Base-by-base conservation (phyloP, 2,797 vertebrate genomes). In the Takifugu ocellatus region DNA sequence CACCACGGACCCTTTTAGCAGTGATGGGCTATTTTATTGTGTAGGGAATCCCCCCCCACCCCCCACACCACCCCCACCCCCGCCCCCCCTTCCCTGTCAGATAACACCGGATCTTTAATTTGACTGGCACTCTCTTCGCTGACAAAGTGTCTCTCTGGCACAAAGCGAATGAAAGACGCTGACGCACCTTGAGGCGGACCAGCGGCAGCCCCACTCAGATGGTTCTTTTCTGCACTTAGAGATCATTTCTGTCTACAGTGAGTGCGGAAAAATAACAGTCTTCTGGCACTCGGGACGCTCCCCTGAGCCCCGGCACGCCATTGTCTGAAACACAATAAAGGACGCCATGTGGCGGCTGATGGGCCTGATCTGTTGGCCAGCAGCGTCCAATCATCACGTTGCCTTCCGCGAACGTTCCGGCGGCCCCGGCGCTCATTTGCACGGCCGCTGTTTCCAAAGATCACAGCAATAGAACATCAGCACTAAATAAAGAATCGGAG, bases 101-200 rank as follows among this genome's bases (percentile, higher is more conserved):
- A 77, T 68, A 78, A 70, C 55, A 53, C 50, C 6, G 8, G 3
- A 9, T 74, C 81, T 82, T 83, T 74, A 69, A 82, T 77, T 73
- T 83, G 59, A 82, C 75, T 81, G 66, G 79, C 72, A 77, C 54
- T 72, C 65, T 54, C 54, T 74, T 73, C 52, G 12, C 61, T 75
- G 52, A 71, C 75, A 78, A 80, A 79, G 51, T 75, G 67, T 61
- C 51, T 77, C 73, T 58, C 66, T 55, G 67, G 53, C 70, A 68
- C 66, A 75, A 77, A 75, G 76, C 71, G 72, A 85, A 82, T 77
- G 56, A 81, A 84, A 80, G 72, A 81, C 79, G 78, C 72, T 86
- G 81, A 86, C 75, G 67, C 80, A 87, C 79, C 81, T 83, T 76
- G 59, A 82, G 85, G 78, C 70, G 12, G 79, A 56, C 27, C 47